Base-by-base conservation (phyloP, 2,888 invertebrate species). In the Papilio demoleus region DNA sequence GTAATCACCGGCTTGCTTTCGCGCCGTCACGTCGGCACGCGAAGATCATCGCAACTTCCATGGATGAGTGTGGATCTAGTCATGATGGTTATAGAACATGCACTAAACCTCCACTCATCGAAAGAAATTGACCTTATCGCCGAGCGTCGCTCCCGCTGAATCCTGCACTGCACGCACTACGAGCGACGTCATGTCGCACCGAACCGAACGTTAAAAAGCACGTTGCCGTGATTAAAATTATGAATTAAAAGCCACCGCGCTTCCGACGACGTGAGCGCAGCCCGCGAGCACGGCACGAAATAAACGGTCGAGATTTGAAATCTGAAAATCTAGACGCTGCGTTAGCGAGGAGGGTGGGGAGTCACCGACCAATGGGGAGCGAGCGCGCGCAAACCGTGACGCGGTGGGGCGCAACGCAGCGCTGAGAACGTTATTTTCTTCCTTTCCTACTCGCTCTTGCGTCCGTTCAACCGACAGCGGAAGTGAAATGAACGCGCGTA, bases 51-150 rank as follows among this genome's bases (percentile, higher is more conserved):
- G 90, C 93, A 92, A 92, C 89, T 93, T 94, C 95, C 94, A 93
- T 95, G 95, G 95, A 95, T 95, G 95, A 95, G 95, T 95, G 95
- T 95, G 95, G 95, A 95, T 95, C 95, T 95, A 95, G 95, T 95
- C 95, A 95, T 95, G 95, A 91, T 90, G 92, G 83, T 78, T 77
- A 83, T 84, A 79, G 72, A 92, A 95, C 95, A 95, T 95, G 95
- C 93, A 95, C 95, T 94, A 94, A 94, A 95, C 94, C 95, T 94
- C 93, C 95, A 95, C 94, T 93, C 95, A 95, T 94, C 95, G 93
- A 94, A 93, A 94, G 93, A 93, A 93, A 91, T 92, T 93, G 93
- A 91, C 90, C 80, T 85, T 83, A 79, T 75, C 76, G 79, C 71
- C 73, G 80, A 76, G 75, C 67, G 70, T 70, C 59, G 76, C 68